These are phyloP conservation scores for Eupithecia pulchellata DNA, from an alignment of 2,888 invertebrate species.

Conservation along the genomic window DNA sequence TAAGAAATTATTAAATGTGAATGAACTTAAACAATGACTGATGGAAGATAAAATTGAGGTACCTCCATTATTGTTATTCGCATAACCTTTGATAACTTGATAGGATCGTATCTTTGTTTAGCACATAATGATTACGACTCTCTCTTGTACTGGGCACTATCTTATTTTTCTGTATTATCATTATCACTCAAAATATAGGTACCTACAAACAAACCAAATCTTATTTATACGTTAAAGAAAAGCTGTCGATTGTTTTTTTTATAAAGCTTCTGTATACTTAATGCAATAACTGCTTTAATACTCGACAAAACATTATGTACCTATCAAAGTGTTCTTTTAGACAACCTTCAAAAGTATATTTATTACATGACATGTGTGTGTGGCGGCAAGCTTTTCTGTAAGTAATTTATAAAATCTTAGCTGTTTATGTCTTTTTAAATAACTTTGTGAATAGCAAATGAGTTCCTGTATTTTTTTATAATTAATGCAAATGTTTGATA, in stretches of 20 bases:
- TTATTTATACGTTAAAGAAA: background rate
- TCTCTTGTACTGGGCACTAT: background rate
- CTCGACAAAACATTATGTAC: too few relatives aligned
- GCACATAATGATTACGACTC: constrained; percentile 1
- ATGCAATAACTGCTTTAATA: background rate
- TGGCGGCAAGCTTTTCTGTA: background rate
- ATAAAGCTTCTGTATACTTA: too few relatives aligned
- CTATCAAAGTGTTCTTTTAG: too few relatives aligned
- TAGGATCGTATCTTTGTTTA: background rate
- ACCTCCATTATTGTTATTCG: background rate
- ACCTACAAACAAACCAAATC: background rate
- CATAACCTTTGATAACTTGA: background rate
- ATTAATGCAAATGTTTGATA: background rate
- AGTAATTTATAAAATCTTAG: background rate
- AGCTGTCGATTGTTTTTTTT: too few relatives aligned
- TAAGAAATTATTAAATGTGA: background rate
- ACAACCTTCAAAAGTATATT: background rate
- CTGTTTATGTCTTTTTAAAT: background rate
- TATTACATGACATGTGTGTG: background rate
- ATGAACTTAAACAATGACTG: background rate
- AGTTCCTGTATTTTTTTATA: background rate
- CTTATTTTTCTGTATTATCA: background rate
- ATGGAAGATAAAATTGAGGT: background rate
- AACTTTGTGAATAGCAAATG: background rate
- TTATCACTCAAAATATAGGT: background rate